phyloP scores from a whole-genome alignment of 2,888 invertebrate genomes.

The Drosophila sordidula region DNA sequence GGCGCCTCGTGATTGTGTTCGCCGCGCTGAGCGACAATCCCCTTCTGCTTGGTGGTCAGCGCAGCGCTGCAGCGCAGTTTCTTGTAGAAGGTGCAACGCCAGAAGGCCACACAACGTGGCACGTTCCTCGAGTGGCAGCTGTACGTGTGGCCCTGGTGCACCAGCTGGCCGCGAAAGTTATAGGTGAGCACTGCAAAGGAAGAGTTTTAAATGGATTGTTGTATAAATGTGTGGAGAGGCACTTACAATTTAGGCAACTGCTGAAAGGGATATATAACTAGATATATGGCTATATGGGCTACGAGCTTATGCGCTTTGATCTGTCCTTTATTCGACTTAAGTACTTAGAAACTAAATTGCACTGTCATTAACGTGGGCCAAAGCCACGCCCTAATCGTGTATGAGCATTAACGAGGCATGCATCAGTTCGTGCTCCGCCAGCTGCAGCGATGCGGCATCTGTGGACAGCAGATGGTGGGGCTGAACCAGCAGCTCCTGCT shows the following conservation, averaged over 20 bases:
- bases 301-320: constrained; percentile 9
- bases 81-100: constrained; percentile 81
- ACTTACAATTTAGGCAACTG: constrained; percentile 20
- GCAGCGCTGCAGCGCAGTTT: constrained; percentile 77
- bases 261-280: background rate
- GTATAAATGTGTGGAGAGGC: background rate
- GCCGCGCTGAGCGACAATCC: constrained; percentile 62
- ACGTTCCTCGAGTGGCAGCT: constrained; percentile 72
- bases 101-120: constrained; percentile 71
- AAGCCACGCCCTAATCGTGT: constrained; percentile 51
- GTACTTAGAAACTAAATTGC: constrained; percentile 65
- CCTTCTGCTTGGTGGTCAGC: constrained; percentile 80
- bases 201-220: background rate
- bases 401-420: constrained; percentile 74
- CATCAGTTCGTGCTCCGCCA: constrained; percentile 72
- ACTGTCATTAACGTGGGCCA: constrained; percentile 35
- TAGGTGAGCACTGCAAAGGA: constrained; percentile 68
- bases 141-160: constrained; percentile 78
- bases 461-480: constrained; percentile 44
- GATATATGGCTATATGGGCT: constrained; percentile 2
- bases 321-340: constrained; percentile 45
- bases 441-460: constrained; percentile 52
- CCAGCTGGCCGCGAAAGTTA: constrained; percentile 82
- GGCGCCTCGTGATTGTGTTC: constrained; percentile 81
- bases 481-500: constrained; percentile 29